These are phyloP conservation scores for Coregonus sp. DNA, from an alignment of 2,797 vertebrate genomes.

Conservation along the genomic window DNA sequence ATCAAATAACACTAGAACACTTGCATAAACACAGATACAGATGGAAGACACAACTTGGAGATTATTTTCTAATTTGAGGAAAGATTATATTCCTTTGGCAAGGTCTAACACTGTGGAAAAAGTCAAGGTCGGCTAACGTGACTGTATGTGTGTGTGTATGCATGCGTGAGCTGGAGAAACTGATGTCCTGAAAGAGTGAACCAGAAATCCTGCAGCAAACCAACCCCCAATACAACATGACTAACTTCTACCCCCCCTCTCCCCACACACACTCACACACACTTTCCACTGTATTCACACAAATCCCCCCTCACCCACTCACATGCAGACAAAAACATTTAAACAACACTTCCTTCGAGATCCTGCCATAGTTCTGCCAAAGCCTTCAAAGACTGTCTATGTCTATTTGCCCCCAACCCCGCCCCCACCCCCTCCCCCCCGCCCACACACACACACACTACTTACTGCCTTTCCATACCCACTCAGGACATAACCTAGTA, in stretches of 20 bases:
- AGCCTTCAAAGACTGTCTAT: constrained; percentile 33
- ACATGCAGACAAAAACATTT: constrained; percentile 17
- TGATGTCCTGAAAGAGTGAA: background rate
- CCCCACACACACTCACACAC: background rate
- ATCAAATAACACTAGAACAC: background rate
- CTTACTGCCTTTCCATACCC: constrained; percentile 14
- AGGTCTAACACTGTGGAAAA: background rate
- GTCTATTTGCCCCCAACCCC: background rate
- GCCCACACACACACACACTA: background rate
- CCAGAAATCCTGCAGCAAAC: constrained; percentile 2
- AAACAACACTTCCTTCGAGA: constrained; percentile 10
- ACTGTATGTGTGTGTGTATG: background rate
- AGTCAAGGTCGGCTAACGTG: constrained; percentile 3
- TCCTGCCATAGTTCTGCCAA: constrained; percentile 34
- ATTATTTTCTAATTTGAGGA: constrained; percentile 13
- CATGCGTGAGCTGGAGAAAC: background rate
- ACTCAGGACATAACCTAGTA: constrained; percentile 49
- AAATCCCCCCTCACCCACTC: constrained; percentile 2
- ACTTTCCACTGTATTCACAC: background rate
- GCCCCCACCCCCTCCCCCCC: background rate
- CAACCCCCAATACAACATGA: background rate
- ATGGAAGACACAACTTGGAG: constrained; percentile 29
- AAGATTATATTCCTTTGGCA: background rate
- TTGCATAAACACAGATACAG: background rate
- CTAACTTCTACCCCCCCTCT: background rate